Conservation (phyloP, 1,140 invertebrate species). For the Bombus waltoni region DNA sequence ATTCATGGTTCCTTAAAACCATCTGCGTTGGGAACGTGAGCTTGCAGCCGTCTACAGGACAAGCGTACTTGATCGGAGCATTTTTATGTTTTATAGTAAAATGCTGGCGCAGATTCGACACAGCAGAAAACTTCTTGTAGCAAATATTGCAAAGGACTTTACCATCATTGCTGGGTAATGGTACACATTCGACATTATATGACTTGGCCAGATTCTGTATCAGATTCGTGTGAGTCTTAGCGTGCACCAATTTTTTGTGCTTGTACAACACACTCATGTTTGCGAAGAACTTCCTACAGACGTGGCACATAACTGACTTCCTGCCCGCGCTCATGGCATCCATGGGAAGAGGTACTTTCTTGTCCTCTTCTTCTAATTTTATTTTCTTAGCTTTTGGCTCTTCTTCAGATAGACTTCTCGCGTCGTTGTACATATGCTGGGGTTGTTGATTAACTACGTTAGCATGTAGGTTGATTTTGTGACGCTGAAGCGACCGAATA, state of each 20-base stretch:
- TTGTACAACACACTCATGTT: slow-evolving; percentile 77
- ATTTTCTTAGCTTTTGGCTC: slow-evolving; percentile 30
- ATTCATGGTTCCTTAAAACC: slow-evolving; percentile 65
- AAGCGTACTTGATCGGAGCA: slow-evolving; percentile 22
- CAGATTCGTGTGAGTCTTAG: slow-evolving; percentile 48
- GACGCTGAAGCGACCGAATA: slow-evolving; percentile 69
- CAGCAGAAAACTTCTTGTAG: slow-evolving; percentile 82
- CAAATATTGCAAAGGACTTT: slow-evolving; percentile 84
- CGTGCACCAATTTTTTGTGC: slow-evolving; percentile 75
- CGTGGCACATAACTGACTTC: slow-evolving; percentile 75
- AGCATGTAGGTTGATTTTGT: slow-evolving; percentile 45
- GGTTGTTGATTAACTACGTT: not conserved
- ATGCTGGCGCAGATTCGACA: slow-evolving; percentile 84
- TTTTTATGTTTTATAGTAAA: slow-evolving; percentile 82
- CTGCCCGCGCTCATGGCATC: slow-evolving; percentile 50
- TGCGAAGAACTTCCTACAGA: slow-evolving; percentile 75
- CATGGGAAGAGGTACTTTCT: not conserved
- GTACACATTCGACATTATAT: slow-evolving; percentile 75
- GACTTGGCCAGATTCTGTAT: slow-evolving; percentile 59
- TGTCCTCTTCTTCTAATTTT: slow-evolving; percentile 33
- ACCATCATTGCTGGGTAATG: slow-evolving; percentile 81
- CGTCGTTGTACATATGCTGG: not conserved
- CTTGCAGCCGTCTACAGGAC: slow-evolving; percentile 66
- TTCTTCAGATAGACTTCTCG: not conserved
- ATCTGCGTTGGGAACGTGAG: slow-evolving; percentile 60